Evolutionary conservation across 2,797 vertebrate species (phyloP).

Genomic region (Tapirus indicus): DNA sequence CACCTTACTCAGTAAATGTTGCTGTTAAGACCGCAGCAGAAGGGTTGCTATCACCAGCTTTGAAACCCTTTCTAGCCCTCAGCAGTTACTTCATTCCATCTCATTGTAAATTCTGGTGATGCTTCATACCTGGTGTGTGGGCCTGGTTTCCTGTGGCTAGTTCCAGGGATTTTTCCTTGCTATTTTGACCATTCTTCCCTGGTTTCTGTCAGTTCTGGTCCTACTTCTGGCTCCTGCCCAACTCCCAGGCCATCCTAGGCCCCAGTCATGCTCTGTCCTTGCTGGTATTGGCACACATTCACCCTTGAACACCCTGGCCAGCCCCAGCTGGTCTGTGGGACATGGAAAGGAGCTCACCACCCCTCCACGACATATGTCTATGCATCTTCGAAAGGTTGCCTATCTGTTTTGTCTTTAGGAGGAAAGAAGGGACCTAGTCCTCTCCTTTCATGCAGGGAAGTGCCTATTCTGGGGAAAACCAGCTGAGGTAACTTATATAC

Average conservation of each 20-base stretch:
- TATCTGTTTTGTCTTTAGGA: background rate
- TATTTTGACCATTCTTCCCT: background rate
- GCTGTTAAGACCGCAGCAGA: background rate
- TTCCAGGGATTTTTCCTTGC: background rate
- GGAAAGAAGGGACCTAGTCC: background rate
- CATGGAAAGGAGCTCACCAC: background rate
- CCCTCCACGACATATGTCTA: background rate
- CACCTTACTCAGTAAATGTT: background rate
- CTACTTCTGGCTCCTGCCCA: background rate
- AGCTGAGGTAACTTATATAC: slow-evolving; percentile 52
- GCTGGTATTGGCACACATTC: background rate
- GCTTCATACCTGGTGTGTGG: background rate
- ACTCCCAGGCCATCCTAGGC: background rate
- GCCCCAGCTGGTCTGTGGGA: background rate
- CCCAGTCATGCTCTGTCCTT: background rate
- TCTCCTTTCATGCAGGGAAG: background rate
- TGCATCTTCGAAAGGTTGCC: background rate
- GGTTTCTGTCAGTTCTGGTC: background rate
- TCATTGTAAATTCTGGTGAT: background rate
- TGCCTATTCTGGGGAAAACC: slow-evolving; percentile 2
- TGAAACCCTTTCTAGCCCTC: background rate
- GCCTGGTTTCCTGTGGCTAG: background rate
- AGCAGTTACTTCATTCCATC: background rate
- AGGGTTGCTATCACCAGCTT: background rate
- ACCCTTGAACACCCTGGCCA: background rate